Percentiles rank a stretch among this genome's conserved stretches.
phyloP scores from a whole-genome alignment of 2,888 invertebrate species.

The Muscina levida region DNA sequence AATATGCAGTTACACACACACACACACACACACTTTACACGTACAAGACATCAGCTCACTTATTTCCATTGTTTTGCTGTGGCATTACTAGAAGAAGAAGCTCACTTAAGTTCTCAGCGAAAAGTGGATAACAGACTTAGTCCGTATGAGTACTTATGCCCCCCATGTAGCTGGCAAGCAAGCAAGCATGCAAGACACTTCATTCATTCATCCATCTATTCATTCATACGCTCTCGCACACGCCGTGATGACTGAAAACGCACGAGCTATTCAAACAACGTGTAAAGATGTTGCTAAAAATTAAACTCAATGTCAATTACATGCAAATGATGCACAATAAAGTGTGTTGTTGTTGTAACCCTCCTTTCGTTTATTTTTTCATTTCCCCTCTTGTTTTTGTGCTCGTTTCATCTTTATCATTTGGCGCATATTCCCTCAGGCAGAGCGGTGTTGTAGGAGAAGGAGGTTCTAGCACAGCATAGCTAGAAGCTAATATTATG shows the following conservation, averaged over 20 bases:
- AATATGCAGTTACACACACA: too few relatives aligned
- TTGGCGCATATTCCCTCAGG: neutral
- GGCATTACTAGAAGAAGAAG: too few relatives aligned
- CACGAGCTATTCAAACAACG: conserved; percentile 23
- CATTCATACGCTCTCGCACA: neutral
- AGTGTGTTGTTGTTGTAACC: conserved; percentile 25
- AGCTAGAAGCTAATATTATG: neutral
- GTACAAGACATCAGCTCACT: too few relatives aligned
- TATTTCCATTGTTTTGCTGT: too few relatives aligned
- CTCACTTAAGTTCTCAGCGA: too few relatives aligned
- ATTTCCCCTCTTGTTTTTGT: neutral
- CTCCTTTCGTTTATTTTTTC: neutral
- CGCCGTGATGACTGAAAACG: neutral
- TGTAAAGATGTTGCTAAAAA: conserved; percentile 49
- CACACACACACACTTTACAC: neutral
- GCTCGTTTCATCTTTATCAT: neutral
- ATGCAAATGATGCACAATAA: conserved; percentile 60
- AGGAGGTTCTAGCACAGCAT: neutral
- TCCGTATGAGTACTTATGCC: too few relatives aligned
- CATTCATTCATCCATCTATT: conserved; percentile 15
- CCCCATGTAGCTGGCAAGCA: too few relatives aligned
- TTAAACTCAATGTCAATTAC: conserved; percentile 61
- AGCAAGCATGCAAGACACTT: too few relatives aligned
- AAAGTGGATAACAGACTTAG: too few relatives aligned
- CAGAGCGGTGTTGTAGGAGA: neutral